Evolutionary conservation across 2,113 vertebrate genomes (phyloP), one percentile per base, ranked within the genome.

Genomic region (Atrichornis clamosus): DNA sequence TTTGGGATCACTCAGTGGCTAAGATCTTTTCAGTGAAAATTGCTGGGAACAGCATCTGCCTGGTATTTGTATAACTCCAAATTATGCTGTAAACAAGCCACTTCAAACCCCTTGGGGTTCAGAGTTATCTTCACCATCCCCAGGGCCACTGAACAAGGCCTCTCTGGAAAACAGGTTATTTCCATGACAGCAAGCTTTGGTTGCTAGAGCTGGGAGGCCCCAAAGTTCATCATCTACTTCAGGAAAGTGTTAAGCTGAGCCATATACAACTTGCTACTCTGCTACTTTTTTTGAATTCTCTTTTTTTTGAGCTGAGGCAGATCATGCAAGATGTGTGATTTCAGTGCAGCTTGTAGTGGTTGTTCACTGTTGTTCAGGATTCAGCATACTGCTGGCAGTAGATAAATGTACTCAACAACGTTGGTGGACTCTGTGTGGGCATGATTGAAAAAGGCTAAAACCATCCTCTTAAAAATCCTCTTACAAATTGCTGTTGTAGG

Each of bases 21-120:
- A 19, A 21, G 32, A 24, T 70, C 37, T 62, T 50, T 56, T 18
- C n/a, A 67, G 42, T 59, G 73, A 55, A 79, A 67, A 35, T 90
- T 84, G n/a, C 74, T 64, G 70, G 65, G 41, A 89, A 33, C 24
- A 58, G 77, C 83, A 89, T 22, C 41, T 84, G 44, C 60, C 39
- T 63, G 75, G 24, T 47, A 30, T 59, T 77, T 72, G 52, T 89
- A 0, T 52, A 78, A 59, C 64, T 72, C 22, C 5, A 11, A 69
- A 70, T 44, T 76, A 10, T 19, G 55, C 68, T 81, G 92, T 93
- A 94, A 97, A 95, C 88, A 95, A 95, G 55, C 26, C 21, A 37
- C 90, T 77, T 62, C 49, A 95, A 83, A 55, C 39, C 60, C 39
- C 59, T 37, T 24, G 44, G 65, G 64, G 55, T 75, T 78, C 73